These are phyloP conservation scores for Malthinus seriepunctatus DNA, from an alignment of 2,888 invertebrate species.

Conservation along the genomic window DNA sequence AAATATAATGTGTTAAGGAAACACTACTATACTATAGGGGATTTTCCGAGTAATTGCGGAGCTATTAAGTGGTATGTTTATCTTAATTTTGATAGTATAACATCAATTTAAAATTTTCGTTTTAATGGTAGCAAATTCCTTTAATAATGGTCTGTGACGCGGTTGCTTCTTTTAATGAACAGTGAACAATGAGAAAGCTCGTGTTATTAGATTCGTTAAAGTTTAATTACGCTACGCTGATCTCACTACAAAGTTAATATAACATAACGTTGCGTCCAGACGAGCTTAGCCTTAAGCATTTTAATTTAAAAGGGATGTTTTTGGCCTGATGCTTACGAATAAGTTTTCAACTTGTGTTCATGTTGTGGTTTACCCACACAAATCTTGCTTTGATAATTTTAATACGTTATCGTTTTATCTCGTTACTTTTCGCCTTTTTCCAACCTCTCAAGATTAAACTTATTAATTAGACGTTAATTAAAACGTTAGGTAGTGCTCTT, in stretches of 20 bases:
- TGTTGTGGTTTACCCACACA: constrained; percentile 22
- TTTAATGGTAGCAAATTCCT: constrained; percentile 15
- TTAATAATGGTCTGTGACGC: constrained; percentile 14
- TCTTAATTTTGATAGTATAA: constrained; percentile 25
- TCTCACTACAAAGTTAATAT: constrained; percentile 29
- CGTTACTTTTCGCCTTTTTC: constrained; percentile 5
- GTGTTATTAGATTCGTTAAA: constrained; percentile 32
- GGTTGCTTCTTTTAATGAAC: constrained; percentile 22
- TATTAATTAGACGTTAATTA: constrained; percentile 17
- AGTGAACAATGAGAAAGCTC: constrained; percentile 18
- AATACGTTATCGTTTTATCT: constrained; percentile 13
- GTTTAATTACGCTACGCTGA: constrained; percentile 31
- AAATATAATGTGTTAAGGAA: constrained; percentile 12
- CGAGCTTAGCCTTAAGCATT: constrained; percentile 28
- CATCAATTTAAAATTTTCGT: constrained; percentile 23
- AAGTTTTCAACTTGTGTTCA: constrained; percentile 25
- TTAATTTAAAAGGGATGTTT: constrained; percentile 28
- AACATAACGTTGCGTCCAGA: constrained; percentile 28
- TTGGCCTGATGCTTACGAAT: constrained; percentile 23
- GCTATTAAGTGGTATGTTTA: constrained; percentile 26
- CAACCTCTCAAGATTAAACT: constrained; percentile 13
- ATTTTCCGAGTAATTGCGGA: constrained; percentile 28
- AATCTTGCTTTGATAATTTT: constrained; percentile 29
- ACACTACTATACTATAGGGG: constrained; percentile 18
- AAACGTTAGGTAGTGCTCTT: no score